phyloP scores from a whole-genome alignment of 2,113 vertebrate species.

The Gallinago media region DNA sequence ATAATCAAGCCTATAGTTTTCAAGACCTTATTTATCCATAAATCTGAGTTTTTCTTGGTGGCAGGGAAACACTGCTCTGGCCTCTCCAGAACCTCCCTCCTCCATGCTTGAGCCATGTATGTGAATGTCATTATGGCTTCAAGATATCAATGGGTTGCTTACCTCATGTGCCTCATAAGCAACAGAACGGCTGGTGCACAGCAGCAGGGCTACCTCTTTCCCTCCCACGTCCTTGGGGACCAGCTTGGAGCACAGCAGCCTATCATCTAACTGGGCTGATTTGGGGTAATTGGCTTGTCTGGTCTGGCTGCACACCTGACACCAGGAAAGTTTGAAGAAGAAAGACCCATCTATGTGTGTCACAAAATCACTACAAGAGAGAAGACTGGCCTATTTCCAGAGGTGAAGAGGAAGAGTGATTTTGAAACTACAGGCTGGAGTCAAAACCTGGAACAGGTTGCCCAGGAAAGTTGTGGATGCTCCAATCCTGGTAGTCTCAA shows the following conservation, averaged over 20 bases:
- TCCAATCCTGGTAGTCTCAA: too few species aligned
- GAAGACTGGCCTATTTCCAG: neutral
- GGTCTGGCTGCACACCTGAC: neutral
- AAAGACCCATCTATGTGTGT: neutral
- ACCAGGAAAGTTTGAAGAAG: neutral
- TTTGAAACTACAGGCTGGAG: neutral
- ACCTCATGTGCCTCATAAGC: neutral
- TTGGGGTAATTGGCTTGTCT: neutral
- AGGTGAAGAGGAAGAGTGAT: neutral
- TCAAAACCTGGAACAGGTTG: neutral
- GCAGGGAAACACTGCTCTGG: neutral
- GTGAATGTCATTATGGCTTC: neutral
- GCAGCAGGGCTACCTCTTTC: neutral
- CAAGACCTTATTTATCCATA: neutral
- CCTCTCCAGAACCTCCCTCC: neutral
- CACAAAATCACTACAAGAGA: neutral
- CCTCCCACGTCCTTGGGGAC: accelerated
- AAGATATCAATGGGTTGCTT: neutral
- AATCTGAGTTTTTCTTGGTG: neutral
- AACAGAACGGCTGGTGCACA: neutral
- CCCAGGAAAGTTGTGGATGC: too few species aligned
- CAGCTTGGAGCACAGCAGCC: neutral
- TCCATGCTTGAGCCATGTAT: neutral
- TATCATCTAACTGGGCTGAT: neutral
- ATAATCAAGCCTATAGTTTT: neutral